Evolutionary conservation across 1,140 invertebrate genomes (phyloP), one percentile per base, ranked within the genome.

Genomic region (Drosophila micromelanica): DNA sequence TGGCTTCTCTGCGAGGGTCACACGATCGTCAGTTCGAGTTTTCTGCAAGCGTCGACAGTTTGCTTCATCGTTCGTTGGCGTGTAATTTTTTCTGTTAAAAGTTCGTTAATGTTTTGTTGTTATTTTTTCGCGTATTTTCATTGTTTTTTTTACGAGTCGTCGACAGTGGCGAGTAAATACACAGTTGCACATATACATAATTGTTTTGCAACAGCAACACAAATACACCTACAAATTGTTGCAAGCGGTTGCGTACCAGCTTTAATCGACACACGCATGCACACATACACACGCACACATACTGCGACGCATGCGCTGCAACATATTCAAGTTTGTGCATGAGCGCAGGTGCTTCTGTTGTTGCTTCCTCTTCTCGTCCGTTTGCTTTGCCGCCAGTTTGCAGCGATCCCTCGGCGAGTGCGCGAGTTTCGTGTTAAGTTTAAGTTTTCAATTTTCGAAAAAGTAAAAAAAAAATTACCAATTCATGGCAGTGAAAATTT

Each of bases 11-110:
- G 2, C 32, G 30, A 65, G 62, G 62, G 62, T 40, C 54, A 67
- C 63, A 67, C 54, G 63, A 67, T 67, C 63, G 13, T 30, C 42
- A 65, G 62, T 56, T 56, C 32, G 54, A 38, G 52, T 49, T 57
- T 67, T 67, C 13, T 57, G 40, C 45, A 32, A 49, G 54, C 27
- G 54, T 59, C 23, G 35, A 17, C 35, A 32, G 43, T 49, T 59
- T 38, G 35, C 9, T 1, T 32, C 13, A 23, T 12, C 13, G 54
- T 20, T 59, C 45, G 63, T 54, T 7, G 8, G 9, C 48, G 7
- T 63, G 9, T 45, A 20, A 20, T 20, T 60, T 46, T 46, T 30
- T 38, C 13, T 15, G 30, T 48, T 45, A 13, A n/a, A 15, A 8
- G 1, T 27, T 46, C 13, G 43, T 40, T 59, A 49, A 42, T 40